Conservation (phyloP, 2,888 invertebrate genomes). For the Seira musarum region DNA sequence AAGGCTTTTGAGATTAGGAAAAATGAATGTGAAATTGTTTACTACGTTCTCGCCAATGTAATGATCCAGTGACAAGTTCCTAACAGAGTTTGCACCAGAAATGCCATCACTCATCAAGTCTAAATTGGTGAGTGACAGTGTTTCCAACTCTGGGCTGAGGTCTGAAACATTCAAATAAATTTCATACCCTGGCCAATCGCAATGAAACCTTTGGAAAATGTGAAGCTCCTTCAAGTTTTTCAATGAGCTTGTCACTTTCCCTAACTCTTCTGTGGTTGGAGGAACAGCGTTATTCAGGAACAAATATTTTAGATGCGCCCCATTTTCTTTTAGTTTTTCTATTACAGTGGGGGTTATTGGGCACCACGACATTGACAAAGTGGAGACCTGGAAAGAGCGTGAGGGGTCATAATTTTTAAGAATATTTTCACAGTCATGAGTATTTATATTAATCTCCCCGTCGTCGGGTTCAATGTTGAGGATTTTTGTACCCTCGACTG, state of each 20-base stretch:
- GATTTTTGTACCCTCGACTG: conserved; percentile 37
- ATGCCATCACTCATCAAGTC: conserved; percentile 15
- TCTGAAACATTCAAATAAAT: conserved; percentile 33
- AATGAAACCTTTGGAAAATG: conserved; percentile 43
- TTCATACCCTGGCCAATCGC: conserved; percentile 48
- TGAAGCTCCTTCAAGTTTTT: conserved; percentile 37
- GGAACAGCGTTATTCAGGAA: conserved; percentile 43
- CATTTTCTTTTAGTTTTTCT: neutral
- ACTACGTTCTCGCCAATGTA: conserved; percentile 27
- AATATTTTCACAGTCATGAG: conserved; percentile 38
- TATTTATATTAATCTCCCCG: conserved; percentile 44
- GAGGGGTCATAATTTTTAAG: conserved; percentile 18
- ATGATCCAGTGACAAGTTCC: conserved; percentile 26
- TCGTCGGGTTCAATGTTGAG: conserved; percentile 30
- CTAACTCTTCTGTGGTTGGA: conserved; percentile 9
- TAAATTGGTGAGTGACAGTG: conserved; percentile 30
- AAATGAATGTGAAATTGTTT: conserved; percentile 22
- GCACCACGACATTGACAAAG: conserved; percentile 30
- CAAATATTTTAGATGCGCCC: conserved; percentile 9
- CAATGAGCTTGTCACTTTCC: conserved; percentile 1
- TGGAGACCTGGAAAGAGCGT: conserved; percentile 10
- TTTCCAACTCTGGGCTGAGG: conserved; percentile 14
- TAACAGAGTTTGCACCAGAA: conserved; percentile 3
- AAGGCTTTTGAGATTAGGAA: conserved; percentile 30
- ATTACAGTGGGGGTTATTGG: neutral